Conservation (phyloP, 2,888 invertebrate genomes). For the Melanchra persicariae region DNA sequence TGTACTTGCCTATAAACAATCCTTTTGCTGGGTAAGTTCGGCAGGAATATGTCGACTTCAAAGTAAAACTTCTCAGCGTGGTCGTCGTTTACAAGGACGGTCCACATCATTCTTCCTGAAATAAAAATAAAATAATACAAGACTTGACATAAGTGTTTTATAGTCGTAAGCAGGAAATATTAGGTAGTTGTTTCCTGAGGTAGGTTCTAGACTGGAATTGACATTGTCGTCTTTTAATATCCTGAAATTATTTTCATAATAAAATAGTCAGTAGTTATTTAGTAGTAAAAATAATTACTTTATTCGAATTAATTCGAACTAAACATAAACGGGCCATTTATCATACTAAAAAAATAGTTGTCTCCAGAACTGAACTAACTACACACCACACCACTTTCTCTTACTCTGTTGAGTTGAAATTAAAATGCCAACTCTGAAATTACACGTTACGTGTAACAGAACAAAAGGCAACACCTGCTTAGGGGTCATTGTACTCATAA, state of each 20-base stretch:
- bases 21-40: slow-evolving; percentile 85
- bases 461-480: too few species aligned
- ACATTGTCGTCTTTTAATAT: background rate
- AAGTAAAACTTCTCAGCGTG: slow-evolving; percentile 86
- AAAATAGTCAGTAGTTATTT: background rate
- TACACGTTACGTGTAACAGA: too few species aligned
- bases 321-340: too few species aligned
- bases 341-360: too few species aligned
- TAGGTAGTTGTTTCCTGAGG: background rate
- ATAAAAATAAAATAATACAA: slow-evolving; percentile 16
- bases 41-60: slow-evolving; percentile 88
- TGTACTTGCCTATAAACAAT: slow-evolving; percentile 86
- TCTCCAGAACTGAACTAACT: too few species aligned
- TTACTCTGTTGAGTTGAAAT: too few species aligned
- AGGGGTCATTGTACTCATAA: too few species aligned
- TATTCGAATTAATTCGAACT: too few species aligned
- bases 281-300: too few species aligned
- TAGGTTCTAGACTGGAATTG: background rate
- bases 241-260: background rate
- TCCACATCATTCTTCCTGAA: slow-evolving; percentile 90
- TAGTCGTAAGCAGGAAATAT: background rate
- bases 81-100: slow-evolving; percentile 87
- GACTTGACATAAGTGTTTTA: background rate
- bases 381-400: too few species aligned
- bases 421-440: too few species aligned